These are phyloP conservation scores for Monomorium pharaonis DNA, from an alignment of 1,140 invertebrate genomes.

Conservation along the genomic window DNA sequence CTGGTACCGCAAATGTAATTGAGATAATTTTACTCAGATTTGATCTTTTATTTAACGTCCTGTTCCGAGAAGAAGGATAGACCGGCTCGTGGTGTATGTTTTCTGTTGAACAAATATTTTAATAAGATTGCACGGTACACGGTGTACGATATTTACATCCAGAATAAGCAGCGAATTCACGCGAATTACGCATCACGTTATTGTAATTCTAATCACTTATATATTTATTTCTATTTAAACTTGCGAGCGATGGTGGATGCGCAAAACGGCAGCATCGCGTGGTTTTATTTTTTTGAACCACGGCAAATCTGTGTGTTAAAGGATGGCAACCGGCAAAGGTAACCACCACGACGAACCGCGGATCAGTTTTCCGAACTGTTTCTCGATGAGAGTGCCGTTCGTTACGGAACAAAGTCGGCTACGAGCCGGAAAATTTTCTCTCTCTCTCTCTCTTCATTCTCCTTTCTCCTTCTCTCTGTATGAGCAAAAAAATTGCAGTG, in stretches of 20 bases:
- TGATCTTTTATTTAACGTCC: background rate
- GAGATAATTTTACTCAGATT: background rate
- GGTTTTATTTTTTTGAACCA: background rate
- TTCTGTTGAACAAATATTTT: background rate
- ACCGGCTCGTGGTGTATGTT: background rate
- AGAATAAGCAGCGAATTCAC: conserved; percentile 8
- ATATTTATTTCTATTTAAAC: background rate
- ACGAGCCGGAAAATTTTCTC: background rate
- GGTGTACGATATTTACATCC: conserved; percentile 10
- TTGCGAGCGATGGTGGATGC: background rate
- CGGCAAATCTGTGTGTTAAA: background rate
- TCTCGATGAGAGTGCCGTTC: background rate
- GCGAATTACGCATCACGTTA: too few relatives aligned
- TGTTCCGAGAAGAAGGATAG: background rate
- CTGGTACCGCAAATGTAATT: background rate
- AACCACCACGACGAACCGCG: conserved; percentile 1
- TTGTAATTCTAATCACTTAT: conserved; percentile 9
- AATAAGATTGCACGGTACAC: background rate
- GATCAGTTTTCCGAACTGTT: conserved; percentile 36
- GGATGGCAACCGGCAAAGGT: conserved; percentile 1
- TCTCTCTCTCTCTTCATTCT: too few relatives aligned
- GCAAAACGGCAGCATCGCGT: background rate
- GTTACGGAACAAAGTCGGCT: conserved; percentile 17
- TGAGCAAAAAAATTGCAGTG: background rate
- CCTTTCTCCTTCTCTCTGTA: background rate